Conservation (phyloP, 1,140 invertebrate genomes). For the Drosophila navojoa region DNA sequence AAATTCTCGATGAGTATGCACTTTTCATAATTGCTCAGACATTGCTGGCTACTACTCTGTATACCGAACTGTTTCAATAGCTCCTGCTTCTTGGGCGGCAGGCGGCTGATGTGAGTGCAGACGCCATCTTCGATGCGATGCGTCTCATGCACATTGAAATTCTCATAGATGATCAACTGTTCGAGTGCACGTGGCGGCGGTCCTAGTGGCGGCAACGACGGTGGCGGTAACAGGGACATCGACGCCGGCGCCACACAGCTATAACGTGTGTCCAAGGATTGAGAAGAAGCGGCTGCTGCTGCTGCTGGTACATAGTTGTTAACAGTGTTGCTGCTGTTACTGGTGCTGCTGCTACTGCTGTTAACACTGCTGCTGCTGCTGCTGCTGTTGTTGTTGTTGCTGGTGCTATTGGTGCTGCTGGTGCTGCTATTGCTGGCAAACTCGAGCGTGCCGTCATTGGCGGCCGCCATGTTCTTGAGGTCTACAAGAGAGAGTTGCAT, state of each 20-base stretch:
- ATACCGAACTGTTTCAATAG: constrained; percentile 84
- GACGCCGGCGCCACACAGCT: constrained; percentile 45
- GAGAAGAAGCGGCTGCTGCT: constrained; percentile 29
- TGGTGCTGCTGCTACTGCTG: constrained; percentile 37
- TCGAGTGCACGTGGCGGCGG: constrained; percentile 70
- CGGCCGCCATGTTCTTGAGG: constrained; percentile 77
- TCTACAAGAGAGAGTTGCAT: constrained; percentile 70
- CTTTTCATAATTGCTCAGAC: constrained; percentile 84
- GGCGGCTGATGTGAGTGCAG: constrained; percentile 80
- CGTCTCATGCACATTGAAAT: constrained; percentile 81
- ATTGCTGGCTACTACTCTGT: constrained; percentile 83
- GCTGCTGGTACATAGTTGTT: constrained; percentile 51
- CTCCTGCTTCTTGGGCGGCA: constrained; percentile 83
- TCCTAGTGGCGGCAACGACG: constrained; percentile 54
- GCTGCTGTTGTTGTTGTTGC: constrained; percentile 33
- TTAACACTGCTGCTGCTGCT: constrained; percentile 36
- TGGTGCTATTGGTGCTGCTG: constrained; percentile 43
- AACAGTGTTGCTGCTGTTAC: constrained; percentile 30
- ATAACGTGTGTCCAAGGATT: constrained; percentile 53
- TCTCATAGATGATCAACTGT: constrained; percentile 80
- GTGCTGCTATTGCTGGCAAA: constrained; percentile 61
- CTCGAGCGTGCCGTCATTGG: constrained; percentile 73
- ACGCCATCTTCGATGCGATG: constrained; percentile 82
- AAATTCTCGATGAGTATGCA: constrained; percentile 84
- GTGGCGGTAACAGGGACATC: constrained; percentile 36